Evolutionary conservation across 64 coral and sea anemone species (phyloP), one percentile per base, ranked within the genome.

Genomic region (Stichodactyla helianthus): DNA sequence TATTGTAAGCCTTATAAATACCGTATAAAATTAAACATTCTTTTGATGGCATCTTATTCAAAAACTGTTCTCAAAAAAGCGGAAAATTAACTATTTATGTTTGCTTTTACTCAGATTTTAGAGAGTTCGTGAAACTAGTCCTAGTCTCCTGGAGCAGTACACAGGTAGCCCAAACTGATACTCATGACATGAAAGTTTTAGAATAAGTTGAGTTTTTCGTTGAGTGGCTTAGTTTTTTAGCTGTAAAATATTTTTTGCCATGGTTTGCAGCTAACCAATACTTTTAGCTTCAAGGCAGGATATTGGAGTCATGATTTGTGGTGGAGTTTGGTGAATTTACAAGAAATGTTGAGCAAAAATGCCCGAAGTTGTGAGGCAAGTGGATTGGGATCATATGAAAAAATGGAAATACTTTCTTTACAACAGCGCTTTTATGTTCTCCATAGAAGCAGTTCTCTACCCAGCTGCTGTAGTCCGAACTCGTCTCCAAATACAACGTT

Each of bases 381-480:
- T 95, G 55, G 90, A 95, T 59, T 95, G 94, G 94, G 77, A 92
- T 28, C 94, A 95, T 27, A 89, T 95, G 79, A 55, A 95, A 28
- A 95, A 95, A 35, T 27, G 51, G 19, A 95, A 59, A 26, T 95
- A 89, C 57, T 95, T 92, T 52, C 44, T 71, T 19, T 80, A 86
- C 19, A 87, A 87, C 44, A 95, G 82, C 86, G 54, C 76, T 22
- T 95, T 95, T 86, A 88, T 88, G 11, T 3, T 92, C 14, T 82
- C 87, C n/a, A 51, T 92, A 27, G 83, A 92, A 12, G 55, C 84
- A 7, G 57, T 89, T 4, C 88, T 95, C 6, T 97, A 88, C 82
- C 94, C 94, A 16, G 83, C 88, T 18, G 91, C 89, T 51, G 79
- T 97, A 50, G 92, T 97, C 7, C 92, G 84, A 54, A 93, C 91